Base-by-base conservation (phyloP, 2,113 vertebrate genomes). In the Tyrannus savana region DNA sequence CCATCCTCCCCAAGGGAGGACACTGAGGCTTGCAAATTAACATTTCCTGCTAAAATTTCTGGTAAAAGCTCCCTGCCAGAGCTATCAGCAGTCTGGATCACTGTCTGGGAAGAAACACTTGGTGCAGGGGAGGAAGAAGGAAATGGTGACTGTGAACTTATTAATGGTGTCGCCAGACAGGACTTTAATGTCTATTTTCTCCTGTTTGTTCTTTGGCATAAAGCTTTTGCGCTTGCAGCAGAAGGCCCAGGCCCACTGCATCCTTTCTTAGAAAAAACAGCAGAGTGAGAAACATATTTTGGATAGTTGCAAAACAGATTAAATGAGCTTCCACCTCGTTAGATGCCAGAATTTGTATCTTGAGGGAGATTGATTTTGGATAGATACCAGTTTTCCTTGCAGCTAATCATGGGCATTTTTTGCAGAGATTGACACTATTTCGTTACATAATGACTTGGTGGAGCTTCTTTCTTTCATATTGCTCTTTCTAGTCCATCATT, bases 91-190 rank as follows among this genome's bases (percentile, higher is more conserved):
- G 91, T 94, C 94, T 96, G 94, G 89, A 96, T 97, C 93, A 90
- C 93, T 85, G 95, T 96, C 96, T 97, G 87, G 95, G 96, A 97
- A 97, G 94, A 96, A 97, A 95, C 93, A 94, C 91, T 97, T 86
- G 93, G 89, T 95, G 75, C 87, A 96, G 56, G 83, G 64, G 95
- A 96, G 96, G 96, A 96, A 96, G 94, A 90, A 96, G 96, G 97
- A 96, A 97, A 95, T 88, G 89, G 96, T 95, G 95, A 92, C 91
- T 95, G 87, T 90, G 96, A 96, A 95, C 85, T 97, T 95, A 66
- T 35, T 96, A 94, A 94, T 86, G 89, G 76, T 97, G 93, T 97
- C 9, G 23, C 93, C 93, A 95, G 96, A 94, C 89, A 71, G 88
- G 81, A 72, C 89, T 95, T 94, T 44, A 91, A 63, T 93, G 95